Evolutionary conservation across 2,888 invertebrate species (phyloP).

Genomic region (Patella depressa): DNA sequence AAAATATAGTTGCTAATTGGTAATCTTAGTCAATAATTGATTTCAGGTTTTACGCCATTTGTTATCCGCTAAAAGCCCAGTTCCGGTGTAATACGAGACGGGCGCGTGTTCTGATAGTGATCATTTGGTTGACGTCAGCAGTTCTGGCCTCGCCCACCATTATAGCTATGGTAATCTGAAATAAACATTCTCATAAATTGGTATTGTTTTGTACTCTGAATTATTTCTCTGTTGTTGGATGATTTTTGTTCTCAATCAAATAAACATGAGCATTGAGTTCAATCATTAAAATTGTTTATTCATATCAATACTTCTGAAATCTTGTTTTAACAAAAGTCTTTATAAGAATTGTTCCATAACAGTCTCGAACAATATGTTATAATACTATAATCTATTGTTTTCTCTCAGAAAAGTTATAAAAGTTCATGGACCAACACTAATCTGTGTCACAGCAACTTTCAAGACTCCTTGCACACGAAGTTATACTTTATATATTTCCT

Average conservation of each 20-base stretch:
- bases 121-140: slow-evolving; percentile 37
- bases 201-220: too few relatives aligned
- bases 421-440: neutral
- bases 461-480: neutral
- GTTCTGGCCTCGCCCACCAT: slow-evolving; percentile 39
- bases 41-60: slow-evolving; percentile 48
- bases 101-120: slow-evolving; percentile 36
- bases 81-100: slow-evolving; percentile 42
- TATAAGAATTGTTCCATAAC: too few relatives aligned
- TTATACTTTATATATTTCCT: slow-evolving; percentile 40
- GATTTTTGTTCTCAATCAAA: too few relatives aligned
- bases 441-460: neutral
- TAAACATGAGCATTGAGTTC: too few relatives aligned
- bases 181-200: neutral
- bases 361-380: too few relatives aligned
- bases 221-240: too few relatives aligned
- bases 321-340: too few relatives aligned
- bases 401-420: slow-evolving; percentile 10
- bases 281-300: too few relatives aligned
- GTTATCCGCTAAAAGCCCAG: slow-evolving; percentile 43
- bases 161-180: slow-evolving; percentile 39
- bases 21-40: neutral
- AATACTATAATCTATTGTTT: neutral
- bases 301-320: too few relatives aligned
- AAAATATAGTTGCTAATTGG: too few relatives aligned